These are phyloP conservation scores for Alloplasta piceator DNA, from an alignment of 2,888 invertebrate genomes.

Conservation along the genomic window DNA sequence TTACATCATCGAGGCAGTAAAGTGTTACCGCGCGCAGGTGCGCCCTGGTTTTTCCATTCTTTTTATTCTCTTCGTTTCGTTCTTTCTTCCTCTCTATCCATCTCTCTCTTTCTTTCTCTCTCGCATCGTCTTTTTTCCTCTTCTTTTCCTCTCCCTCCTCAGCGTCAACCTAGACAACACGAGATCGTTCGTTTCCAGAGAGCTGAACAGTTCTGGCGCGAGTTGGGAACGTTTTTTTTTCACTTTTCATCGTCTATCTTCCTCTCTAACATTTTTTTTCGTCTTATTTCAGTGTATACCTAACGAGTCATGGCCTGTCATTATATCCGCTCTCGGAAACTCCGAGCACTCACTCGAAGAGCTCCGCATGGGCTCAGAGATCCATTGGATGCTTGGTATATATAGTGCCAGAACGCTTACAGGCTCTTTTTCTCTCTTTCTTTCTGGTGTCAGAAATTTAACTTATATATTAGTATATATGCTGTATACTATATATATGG, in stretches of 20 bases:
- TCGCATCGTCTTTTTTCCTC: slow-evolving; percentile 17
- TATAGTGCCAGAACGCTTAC: background rate
- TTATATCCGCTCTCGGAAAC: slow-evolving; percentile 80
- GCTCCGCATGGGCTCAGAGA: slow-evolving; percentile 12
- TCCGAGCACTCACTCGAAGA: slow-evolving; percentile 58
- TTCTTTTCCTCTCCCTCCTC: background rate
- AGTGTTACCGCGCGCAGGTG: slow-evolving; percentile 82
- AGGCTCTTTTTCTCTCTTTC: background rate
- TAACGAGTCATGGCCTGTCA: slow-evolving; percentile 81
- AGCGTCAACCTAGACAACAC: slow-evolving; percentile 23
- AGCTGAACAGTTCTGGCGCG: slow-evolving; percentile 44
- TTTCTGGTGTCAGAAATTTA: slow-evolving; percentile 19
- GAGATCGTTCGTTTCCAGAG: slow-evolving; percentile 36
- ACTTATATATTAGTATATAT: background rate
- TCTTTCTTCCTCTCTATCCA: slow-evolving; percentile 60
- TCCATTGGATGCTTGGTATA: slow-evolving; percentile 29
- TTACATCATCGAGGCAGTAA: slow-evolving; percentile 82
- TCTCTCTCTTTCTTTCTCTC: slow-evolving; percentile 12
- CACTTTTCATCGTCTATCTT: slow-evolving; percentile 8
- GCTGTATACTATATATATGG: slow-evolving; percentile 5
- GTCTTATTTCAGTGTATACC: slow-evolving; percentile 71
- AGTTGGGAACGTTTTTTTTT: slow-evolving; percentile 34
- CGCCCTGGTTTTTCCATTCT: slow-evolving; percentile 79
- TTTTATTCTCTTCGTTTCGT: slow-evolving; percentile 66
- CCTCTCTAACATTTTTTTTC: slow-evolving; percentile 10